Evolutionary conservation across 1,140 invertebrate genomes (phyloP).

Genomic region (Diabrotica undecimpunctata): DNA sequence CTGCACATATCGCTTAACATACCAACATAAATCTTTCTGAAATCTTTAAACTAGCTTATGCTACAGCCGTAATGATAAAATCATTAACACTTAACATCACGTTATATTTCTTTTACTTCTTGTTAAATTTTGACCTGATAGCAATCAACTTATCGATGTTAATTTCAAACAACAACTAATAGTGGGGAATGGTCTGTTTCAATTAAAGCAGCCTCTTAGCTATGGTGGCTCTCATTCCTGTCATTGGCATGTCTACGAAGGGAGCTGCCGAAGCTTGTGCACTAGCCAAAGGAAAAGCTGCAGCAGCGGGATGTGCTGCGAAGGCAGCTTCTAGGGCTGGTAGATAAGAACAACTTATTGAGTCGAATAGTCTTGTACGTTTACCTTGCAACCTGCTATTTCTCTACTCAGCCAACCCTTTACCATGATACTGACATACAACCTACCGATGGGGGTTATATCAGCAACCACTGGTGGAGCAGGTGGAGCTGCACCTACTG

Average conservation of each 20-base stretch:
- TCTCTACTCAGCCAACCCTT: no score
- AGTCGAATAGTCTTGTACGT: constrained; percentile 84
- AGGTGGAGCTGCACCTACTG: no score
- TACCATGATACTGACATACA: no score
- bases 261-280: constrained; percentile 43
- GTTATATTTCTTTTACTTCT: constrained; percentile 35
- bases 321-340: constrained; percentile 36
- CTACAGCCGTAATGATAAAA: constrained; percentile 95
- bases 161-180: constrained; percentile 35
- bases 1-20: no score
- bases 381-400: no score
- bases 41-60: constrained; percentile 84
- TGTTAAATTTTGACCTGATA: constrained; percentile 32
- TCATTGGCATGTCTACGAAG: constrained; percentile 81
- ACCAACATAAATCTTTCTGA: no score
- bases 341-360: constrained; percentile 80
- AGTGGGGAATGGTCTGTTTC: constrained; percentile 94
- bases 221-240: constrained; percentile 85
- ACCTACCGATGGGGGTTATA: no score
- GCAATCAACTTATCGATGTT: constrained; percentile 36
- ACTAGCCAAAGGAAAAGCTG: constrained; percentile 19
- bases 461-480: no score
- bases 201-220: constrained; percentile 89
- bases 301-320: constrained; percentile 40
- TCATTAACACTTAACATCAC: constrained; percentile 39